Conservation (phyloP, 2,888 invertebrate genomes). For the Caenorhabditis virilis region DNA sequence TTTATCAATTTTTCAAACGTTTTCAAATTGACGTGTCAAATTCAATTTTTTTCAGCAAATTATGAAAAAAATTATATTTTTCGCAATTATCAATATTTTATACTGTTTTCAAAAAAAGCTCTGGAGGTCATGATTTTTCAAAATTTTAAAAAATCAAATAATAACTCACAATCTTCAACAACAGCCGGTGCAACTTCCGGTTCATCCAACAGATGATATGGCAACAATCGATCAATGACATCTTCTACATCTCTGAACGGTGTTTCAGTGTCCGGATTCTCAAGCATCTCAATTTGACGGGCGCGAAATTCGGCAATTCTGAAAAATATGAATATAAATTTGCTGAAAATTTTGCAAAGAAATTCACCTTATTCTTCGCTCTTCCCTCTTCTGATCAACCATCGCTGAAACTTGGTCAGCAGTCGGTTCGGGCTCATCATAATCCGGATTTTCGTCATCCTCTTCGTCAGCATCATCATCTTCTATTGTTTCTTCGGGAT, state of each 20-base stretch:
- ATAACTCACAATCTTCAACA: slow-evolving; percentile 38
- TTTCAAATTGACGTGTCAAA: background rate
- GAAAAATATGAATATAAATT: too few species aligned
- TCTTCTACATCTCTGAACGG: slow-evolving; percentile 32
- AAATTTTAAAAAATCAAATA: slow-evolving; percentile 3
- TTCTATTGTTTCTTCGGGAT: background rate
- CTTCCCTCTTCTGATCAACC: too few species aligned
- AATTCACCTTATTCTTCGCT: background rate
- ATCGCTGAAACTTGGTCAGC: slow-evolving; percentile 4
- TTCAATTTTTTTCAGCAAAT: background rate
- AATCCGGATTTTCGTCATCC: too few species aligned
- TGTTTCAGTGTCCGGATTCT: slow-evolving; percentile 20
- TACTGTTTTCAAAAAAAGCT: too few species aligned
- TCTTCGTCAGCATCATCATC: background rate
- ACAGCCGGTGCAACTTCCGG: slow-evolving; percentile 23
- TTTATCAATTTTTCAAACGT: background rate
- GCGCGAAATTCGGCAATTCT: background rate
- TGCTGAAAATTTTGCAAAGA: too few species aligned
- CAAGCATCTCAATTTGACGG: slow-evolving; percentile 2
- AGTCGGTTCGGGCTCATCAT: background rate
- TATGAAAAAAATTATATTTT: too few species aligned
- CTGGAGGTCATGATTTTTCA: too few species aligned
- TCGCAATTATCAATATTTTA: too few species aligned
- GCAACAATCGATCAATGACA: slow-evolving; percentile 35
- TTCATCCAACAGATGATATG: slow-evolving; percentile 23